Conservation (phyloP, 2,797 vertebrate genomes). For the Avahi laniger region DNA sequence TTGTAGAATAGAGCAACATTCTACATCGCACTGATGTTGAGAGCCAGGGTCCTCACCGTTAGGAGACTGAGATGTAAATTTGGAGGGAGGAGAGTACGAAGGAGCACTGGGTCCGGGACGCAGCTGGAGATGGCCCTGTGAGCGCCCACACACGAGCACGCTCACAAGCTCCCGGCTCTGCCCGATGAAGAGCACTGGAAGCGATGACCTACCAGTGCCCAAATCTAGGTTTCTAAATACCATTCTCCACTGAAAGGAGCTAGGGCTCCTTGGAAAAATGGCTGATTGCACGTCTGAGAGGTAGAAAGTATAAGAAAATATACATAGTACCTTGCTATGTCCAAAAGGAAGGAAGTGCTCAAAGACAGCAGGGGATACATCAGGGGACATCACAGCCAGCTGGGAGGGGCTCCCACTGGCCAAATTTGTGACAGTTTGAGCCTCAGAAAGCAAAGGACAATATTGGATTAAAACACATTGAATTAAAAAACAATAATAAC, state of each 20-base stretch:
- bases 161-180: not conserved
- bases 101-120: rapidly evolving
- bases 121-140: not conserved
- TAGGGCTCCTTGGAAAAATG: not conserved
- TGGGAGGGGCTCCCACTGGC: not conserved
- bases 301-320: not conserved
- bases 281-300: not conserved
- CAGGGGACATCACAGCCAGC: not conserved
- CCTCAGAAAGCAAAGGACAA: not conserved
- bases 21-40: not conserved
- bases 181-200: not conserved
- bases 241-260: not conserved
- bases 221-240: not conserved
- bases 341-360: not conserved
- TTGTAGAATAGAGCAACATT: not conserved
- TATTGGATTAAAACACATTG: not conserved
- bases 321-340: not conserved
- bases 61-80: not conserved
- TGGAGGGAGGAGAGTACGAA: not conserved
- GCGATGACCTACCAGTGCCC: not conserved
- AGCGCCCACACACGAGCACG: not conserved
- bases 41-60: not conserved
- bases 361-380: not conserved
- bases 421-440: not conserved
- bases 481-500: not conserved